phyloP scores from a whole-genome alignment of 2,888 invertebrate species.

The Apantesis nais region DNA sequence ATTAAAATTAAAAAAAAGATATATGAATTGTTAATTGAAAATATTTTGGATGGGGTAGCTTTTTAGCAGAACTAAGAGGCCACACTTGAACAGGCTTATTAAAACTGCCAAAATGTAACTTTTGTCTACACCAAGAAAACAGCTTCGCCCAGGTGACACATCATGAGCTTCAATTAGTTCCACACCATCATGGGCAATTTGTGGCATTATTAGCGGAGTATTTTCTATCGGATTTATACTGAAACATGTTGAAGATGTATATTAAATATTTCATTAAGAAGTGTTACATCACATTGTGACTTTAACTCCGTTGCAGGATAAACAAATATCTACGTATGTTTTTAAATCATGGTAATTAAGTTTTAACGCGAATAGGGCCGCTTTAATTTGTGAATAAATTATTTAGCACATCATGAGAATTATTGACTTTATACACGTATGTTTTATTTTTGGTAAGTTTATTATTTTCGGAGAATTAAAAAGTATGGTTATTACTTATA shows the following conservation, averaged over 20 bases:
- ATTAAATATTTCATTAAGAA: neutral
- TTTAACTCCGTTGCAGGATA: constrained; percentile 28
- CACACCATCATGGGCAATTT: neutral
- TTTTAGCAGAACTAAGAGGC: too few species aligned
- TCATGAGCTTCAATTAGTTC: neutral
- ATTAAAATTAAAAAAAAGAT: too few species aligned
- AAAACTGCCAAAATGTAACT: too few species aligned
- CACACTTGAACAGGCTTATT: too few species aligned
- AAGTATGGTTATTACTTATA: neutral
- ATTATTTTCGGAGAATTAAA: neutral
- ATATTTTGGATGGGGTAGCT: too few species aligned
- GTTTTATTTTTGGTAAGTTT: neutral
- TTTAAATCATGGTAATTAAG: constrained; percentile 35
- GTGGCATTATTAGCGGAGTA: neutral
- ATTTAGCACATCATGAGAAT: constrained; percentile 10
- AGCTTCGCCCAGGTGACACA: neutral
- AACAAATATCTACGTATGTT: constrained; percentile 28
- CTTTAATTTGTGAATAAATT: constrained; percentile 7
- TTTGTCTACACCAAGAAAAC: neutral
- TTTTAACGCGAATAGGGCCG: constrained; percentile 10
- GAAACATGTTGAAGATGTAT: neutral
- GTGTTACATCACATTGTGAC: constrained; percentile 2
- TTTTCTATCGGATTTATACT: neutral
- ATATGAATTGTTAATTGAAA: too few species aligned
- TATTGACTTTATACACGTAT: neutral